Percentiles rank a stretch among this genome's conserved stretches.
Evolutionary conservation across 2,888 invertebrate species (phyloP).

Genomic region (Seladonia tumulorum): DNA sequence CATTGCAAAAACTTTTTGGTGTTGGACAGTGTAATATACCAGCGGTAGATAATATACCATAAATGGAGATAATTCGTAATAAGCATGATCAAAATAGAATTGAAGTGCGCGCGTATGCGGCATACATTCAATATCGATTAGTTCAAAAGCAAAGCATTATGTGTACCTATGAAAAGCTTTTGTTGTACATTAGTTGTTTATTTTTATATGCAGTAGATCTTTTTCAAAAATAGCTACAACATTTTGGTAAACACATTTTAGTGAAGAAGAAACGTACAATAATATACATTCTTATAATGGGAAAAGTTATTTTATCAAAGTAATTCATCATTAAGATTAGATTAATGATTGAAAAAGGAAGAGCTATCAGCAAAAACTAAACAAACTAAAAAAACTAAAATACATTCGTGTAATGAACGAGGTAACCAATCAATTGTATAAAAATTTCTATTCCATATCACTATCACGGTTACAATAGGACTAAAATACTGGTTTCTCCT

Average conservation of each 20-base stretch:
- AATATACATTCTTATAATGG: neutral
- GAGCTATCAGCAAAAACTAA: neutral
- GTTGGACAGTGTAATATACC: too few species aligned
- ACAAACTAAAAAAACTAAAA: too few species aligned
- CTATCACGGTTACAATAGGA: neutral
- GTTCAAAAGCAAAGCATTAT: neutral
- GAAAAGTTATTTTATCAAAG: neutral
- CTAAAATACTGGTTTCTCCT: neutral
- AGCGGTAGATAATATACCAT: neutral
- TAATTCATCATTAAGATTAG: neutral
- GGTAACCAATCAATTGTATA: neutral
- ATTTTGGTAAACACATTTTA: neutral
- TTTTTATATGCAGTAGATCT: neutral
- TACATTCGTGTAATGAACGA: neutral
- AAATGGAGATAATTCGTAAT: neutral
- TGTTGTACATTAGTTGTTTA: neutral
- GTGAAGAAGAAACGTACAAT: neutral
- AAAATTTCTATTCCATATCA: neutral
- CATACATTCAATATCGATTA: neutral
- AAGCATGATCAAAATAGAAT: neutral
- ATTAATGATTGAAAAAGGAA: neutral
- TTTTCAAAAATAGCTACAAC: neutral
- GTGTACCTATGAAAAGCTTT: neutral
- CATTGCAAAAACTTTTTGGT: too few species aligned
- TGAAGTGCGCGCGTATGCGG: neutral